A percentile compares a stretch with the other conserved stretches of the same genome.
phyloP scores from a whole-genome alignment of 2,113 vertebrate genomes.

The Charina bottae region DNA sequence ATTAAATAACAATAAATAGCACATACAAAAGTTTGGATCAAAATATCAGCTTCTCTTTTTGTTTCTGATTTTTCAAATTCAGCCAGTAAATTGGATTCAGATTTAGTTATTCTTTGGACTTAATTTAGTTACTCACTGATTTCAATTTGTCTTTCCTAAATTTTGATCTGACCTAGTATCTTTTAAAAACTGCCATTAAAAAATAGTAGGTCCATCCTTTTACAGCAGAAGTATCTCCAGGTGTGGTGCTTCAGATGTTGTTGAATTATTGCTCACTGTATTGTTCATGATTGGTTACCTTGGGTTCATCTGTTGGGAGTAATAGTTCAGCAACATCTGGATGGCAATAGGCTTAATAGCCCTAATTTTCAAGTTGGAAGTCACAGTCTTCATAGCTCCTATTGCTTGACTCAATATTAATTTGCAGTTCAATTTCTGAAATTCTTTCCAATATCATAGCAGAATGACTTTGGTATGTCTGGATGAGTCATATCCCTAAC shows the following conservation, averaged over 20 bases:
- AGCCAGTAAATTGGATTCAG: neutral
- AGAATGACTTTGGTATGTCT: neutral
- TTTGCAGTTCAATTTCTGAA: neutral
- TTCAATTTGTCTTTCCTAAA: neutral
- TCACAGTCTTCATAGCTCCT: neutral
- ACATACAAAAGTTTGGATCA: neutral
- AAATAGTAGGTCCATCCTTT: neutral
- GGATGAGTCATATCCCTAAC: neutral
- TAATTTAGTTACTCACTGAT: neutral
- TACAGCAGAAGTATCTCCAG: neutral
- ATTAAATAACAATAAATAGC: neutral
- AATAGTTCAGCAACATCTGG: neutral
- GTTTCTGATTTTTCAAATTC: neutral
- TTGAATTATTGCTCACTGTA: neutral
- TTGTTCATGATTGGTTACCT: neutral
- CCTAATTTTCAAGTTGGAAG: neutral
- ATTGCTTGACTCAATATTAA: neutral
- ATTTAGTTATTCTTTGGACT: neutral
- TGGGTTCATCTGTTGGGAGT: neutral
- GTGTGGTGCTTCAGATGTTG: neutral
- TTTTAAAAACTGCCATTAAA: neutral
- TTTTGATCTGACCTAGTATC: neutral
- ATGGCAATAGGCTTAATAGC: neutral
- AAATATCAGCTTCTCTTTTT: neutral
- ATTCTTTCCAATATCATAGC: neutral